Percentiles rank a stretch among this genome's conserved stretches.
Conservation (phyloP, 2,113 vertebrate species). For the Megaceryle maxima region DNA sequence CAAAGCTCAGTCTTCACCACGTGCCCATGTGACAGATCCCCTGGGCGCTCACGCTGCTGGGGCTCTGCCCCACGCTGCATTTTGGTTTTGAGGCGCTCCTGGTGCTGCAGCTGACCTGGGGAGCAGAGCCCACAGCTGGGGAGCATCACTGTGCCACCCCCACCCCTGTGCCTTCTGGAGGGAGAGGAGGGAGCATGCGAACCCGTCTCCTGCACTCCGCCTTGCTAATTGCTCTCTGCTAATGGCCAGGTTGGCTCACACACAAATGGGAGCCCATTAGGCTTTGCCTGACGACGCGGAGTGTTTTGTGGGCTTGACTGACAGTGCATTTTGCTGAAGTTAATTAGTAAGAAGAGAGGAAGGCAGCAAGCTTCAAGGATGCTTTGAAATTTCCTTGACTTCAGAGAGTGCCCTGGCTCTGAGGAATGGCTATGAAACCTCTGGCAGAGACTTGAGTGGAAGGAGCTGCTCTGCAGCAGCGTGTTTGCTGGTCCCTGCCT, state of each 20-base stretch:
- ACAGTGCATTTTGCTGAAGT: constrained; percentile 30
- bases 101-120: rapidly evolving
- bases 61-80: not conserved
- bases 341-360: constrained; percentile 52
- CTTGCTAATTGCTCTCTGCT: constrained; percentile 43
- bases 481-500: rapidly evolving
- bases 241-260: constrained; percentile 48
- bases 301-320: constrained; percentile 35
- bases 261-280: constrained; percentile 59
- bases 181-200: not conserved
- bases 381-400: constrained; percentile 56
- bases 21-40: rapidly evolving
- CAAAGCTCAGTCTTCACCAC: rapidly evolving
- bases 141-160: rapidly evolving
- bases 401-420: not conserved
- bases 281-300: not conserved
- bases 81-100: not conserved
- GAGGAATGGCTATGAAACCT: not conserved
- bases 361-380: constrained; percentile 45
- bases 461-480: not conserved
- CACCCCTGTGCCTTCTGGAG: rapidly evolving
- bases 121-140: rapidly evolving
- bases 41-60: rapidly evolving
- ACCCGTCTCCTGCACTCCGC: not conserved
- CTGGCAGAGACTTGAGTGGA: rapidly evolving